These are phyloP conservation scores for Anthonomus grandis DNA, from an alignment of 1,140 invertebrate species.

Conservation along the genomic window DNA sequence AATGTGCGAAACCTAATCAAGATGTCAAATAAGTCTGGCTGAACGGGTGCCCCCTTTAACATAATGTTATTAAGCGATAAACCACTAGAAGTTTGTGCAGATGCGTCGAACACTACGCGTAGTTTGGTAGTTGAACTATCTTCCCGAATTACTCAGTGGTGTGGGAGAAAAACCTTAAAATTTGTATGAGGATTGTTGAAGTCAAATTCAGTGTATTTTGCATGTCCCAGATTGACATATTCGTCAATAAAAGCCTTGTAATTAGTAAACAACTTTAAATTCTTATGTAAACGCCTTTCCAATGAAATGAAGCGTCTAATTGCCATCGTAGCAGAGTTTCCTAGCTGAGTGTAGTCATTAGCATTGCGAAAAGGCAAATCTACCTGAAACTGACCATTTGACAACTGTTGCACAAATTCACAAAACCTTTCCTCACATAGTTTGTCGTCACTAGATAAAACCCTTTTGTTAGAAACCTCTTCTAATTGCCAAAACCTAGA, in stretches of 20 bases:
- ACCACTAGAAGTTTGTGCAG: too few species aligned
- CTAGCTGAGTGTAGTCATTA: neutral
- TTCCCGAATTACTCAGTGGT: conserved; percentile 37
- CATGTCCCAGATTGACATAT: neutral
- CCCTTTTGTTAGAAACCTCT: neutral
- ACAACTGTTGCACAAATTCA: conserved; percentile 31
- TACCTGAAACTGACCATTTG: conserved; percentile 34
- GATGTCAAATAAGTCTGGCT: conserved; percentile 13
- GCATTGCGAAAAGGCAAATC: neutral
- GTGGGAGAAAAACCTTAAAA: conserved; percentile 27
- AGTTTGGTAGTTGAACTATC: conserved; percentile 26
- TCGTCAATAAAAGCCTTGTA: conserved; percentile 28
- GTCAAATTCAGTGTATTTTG: neutral
- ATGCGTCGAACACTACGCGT: too few species aligned
- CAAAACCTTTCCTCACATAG: conserved; percentile 20
- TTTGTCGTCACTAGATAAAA: neutral
- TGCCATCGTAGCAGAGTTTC: neutral
- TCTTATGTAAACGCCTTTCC: neutral
- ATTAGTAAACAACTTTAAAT: neutral
- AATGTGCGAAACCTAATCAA: conserved; percentile 7
- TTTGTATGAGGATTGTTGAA: neutral
- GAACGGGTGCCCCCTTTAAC: neutral
- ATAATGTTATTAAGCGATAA: conserved; percentile 36
- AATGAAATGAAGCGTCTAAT: neutral
- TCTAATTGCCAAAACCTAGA: neutral